phyloP scores from a whole-genome alignment of 2,113 vertebrate genomes.

The Plectropomus leopardus region DNA sequence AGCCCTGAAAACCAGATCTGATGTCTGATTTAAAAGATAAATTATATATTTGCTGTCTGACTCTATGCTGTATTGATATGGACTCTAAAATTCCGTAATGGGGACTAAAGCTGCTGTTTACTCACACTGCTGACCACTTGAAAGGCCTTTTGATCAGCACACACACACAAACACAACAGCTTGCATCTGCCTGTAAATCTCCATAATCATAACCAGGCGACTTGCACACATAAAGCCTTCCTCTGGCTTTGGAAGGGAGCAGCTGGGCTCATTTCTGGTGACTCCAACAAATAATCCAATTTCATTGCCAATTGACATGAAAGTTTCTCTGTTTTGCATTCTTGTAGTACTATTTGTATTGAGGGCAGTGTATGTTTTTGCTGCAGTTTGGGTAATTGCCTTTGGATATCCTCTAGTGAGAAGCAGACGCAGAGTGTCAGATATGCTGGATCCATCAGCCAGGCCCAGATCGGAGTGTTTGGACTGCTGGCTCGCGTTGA shows the following conservation, averaged over 20 bases:
- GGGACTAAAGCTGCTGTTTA: conserved; percentile 44
- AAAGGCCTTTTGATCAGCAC: conserved; percentile 55
- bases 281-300: conserved; percentile 49
- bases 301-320: conserved; percentile 58
- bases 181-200: conserved; percentile 58
- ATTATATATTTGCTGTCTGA: too few relatives aligned
- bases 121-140: conserved; percentile 45
- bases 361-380: conserved; percentile 38
- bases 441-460: conserved; percentile 13
- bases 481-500: conserved; percentile 13
- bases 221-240: conserved; percentile 14
- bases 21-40: too few relatives aligned
- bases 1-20: not conserved
- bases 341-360: conserved; percentile 32
- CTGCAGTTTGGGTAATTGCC: conserved; percentile 41
- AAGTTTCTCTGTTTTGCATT: conserved; percentile 44
- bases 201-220: conserved; percentile 53
- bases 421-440: conserved; percentile 44
- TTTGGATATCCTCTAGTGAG: conserved; percentile 38
- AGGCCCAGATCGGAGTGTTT: conserved; percentile 20
- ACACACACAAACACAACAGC: conserved; percentile 25
- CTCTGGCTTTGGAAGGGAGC: conserved; percentile 35
- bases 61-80: conserved; percentile 23
- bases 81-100: conserved; percentile 11
- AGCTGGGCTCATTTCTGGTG: conserved; percentile 60